These are phyloP conservation scores for Leuciscus idus DNA, from an alignment of 2,113 vertebrate species.

Conservation along the genomic window DNA sequence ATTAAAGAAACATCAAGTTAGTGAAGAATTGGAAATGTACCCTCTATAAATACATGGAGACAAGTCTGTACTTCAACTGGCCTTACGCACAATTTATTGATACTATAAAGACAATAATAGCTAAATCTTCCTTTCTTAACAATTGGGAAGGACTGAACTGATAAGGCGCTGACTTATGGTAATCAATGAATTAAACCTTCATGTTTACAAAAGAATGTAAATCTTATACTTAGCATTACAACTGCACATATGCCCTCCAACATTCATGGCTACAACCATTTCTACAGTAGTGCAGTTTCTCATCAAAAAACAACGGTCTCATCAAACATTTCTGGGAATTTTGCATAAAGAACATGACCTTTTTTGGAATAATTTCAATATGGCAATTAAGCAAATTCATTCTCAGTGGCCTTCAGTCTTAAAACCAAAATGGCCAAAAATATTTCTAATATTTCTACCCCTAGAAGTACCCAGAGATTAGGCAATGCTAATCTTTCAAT, in stretches of 20 bases:
- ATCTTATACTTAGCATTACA: not conserved
- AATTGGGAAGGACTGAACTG: not conserved
- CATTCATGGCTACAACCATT: not conserved
- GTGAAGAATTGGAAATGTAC: not conserved
- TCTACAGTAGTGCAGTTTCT: not conserved
- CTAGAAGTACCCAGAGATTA: not conserved
- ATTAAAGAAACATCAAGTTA: not conserved
- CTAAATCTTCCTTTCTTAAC: constrained; percentile 1
- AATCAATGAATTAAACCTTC: not conserved
- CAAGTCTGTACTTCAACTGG: not conserved
- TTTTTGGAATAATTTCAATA: not conserved
- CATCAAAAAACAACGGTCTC: not conserved
- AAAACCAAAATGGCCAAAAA: not conserved
- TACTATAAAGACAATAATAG: not conserved
- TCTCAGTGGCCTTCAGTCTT: not conserved
- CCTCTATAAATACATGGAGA: not conserved
- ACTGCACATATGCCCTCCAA: not conserved
- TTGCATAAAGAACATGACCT: not conserved
- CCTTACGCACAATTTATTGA: not conserved
- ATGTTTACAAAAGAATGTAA: not conserved
- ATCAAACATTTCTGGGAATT: not conserved
- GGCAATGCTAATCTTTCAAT: not conserved
- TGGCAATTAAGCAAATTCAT: not conserved
- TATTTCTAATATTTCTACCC: not conserved
- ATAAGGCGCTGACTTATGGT: not conserved